Evolutionary conservation across 2,888 invertebrate species (phyloP).

Genomic region (Drosophila buzzatii): DNA sequence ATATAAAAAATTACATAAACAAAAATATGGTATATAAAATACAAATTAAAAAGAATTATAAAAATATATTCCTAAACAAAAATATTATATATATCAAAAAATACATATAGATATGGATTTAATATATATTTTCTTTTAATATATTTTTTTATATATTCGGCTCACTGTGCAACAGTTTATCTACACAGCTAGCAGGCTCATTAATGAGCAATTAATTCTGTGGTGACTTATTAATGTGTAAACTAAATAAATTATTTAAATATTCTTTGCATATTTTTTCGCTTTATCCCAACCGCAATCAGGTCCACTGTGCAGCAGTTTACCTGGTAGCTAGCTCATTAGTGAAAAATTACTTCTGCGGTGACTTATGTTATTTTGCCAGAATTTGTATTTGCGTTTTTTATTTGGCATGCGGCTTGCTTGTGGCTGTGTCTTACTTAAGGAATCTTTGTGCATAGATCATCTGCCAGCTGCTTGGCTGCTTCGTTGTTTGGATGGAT

Average conservation of each 20-base stretch:
- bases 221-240: neutral
- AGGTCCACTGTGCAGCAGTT: constrained; percentile 41
- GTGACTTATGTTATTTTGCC: constrained; percentile 78
- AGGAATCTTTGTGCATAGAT: constrained; percentile 70
- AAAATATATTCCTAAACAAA: too few species aligned
- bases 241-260: neutral
- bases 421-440: constrained; percentile 43
- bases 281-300: neutral
- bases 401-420: constrained; percentile 54
- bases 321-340: constrained; percentile 64
- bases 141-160: neutral
- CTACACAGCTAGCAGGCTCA: neutral
- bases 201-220: neutral
- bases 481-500: neutral
- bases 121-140: neutral
- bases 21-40: too few species aligned
- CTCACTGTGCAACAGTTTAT: constrained; percentile 31
- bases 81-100: neutral
- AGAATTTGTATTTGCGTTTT: constrained; percentile 74
- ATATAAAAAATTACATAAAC: too few species aligned
- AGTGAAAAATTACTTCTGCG: constrained; percentile 79
- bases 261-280: neutral
- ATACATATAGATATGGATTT: neutral
- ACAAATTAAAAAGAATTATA: too few species aligned
- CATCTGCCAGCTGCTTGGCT: constrained; percentile 58